These are phyloP conservation scores for Paradoxurus hermaphroditus DNA, from an alignment of 2,113 vertebrate genomes.

Conservation along the genomic window DNA sequence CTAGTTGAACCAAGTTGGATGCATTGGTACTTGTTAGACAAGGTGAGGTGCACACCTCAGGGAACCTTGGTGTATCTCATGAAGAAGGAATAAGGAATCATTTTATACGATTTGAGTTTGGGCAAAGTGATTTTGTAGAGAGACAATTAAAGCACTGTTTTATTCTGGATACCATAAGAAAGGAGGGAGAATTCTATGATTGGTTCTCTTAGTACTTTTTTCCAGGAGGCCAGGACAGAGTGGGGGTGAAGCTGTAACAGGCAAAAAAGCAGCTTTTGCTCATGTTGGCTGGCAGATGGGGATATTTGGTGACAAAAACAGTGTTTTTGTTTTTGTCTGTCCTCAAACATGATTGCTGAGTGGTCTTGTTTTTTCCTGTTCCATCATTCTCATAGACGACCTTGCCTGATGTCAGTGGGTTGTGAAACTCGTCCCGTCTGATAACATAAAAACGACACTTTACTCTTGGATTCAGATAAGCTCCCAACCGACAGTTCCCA, in stretches of 20 bases:
- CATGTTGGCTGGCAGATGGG: background rate
- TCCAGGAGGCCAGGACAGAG: background rate
- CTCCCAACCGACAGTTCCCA: background rate
- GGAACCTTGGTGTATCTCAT: background rate
- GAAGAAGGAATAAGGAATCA: background rate
- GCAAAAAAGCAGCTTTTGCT: background rate
- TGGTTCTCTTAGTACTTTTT: background rate
- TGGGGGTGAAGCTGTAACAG: background rate
- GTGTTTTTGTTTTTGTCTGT: background rate
- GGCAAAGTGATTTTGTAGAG: background rate
- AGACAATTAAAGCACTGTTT: background rate
- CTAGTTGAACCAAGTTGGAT: background rate
- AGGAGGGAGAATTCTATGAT: background rate
- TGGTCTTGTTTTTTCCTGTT: background rate
- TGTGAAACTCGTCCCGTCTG: background rate
- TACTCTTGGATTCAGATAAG: background rate
- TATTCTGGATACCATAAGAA: background rate
- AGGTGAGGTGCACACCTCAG: background rate
- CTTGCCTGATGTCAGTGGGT: background rate
- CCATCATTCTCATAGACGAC: background rate
- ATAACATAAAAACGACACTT: background rate
- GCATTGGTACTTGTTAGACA: background rate
- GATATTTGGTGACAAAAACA: background rate
- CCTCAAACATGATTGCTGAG: background rate
- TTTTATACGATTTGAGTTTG: background rate